A percentile compares a stretch with the other conserved stretches of the same genome.
phyloP scores from a whole-genome alignment of 2,113 vertebrate genomes.

The Actenoides hombroni region DNA sequence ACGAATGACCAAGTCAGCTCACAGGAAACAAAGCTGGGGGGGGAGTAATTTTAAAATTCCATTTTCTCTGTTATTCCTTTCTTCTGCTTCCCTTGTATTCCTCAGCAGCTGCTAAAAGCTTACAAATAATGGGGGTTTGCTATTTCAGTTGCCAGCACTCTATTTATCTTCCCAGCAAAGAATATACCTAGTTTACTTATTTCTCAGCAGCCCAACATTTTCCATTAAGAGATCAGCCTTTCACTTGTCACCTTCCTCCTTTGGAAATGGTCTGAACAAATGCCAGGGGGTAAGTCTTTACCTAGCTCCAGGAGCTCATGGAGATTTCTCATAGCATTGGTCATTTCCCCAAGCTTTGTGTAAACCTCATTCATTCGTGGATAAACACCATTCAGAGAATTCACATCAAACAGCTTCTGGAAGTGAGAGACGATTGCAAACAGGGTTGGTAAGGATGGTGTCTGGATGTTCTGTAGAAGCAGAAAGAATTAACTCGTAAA shows the following conservation, averaged over 20 bases:
- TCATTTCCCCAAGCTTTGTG: conserved; percentile 85
- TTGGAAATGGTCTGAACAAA: neutral
- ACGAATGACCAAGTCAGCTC: neutral
- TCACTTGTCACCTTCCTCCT: neutral
- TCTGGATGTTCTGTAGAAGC: conserved; percentile 69
- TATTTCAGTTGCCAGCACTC: neutral
- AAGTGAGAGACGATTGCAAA: conserved; percentile 87
- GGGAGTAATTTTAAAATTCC: neutral
- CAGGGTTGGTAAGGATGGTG: conserved; percentile 75
- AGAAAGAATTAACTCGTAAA: neutral
- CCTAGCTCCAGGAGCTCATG: conserved; percentile 83
- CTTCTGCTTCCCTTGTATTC: neutral
- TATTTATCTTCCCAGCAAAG: neutral
- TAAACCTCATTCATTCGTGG: conserved; percentile 92
- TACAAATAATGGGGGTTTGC: neutral
- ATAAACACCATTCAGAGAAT: conserved; percentile 82
- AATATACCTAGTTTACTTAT: neutral
- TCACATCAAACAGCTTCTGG: conserved; percentile 88
- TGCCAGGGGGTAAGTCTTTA: conserved; percentile 11
- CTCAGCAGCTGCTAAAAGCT: neutral
- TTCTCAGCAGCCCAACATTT: neutral
- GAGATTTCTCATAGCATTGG: conserved; percentile 85
- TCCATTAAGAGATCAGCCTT: neutral
- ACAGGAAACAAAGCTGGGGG: neutral
- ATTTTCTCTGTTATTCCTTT: neutral